Conservation (phyloP, 2,888 invertebrate species). For the Iselma pallidipennis region DNA sequence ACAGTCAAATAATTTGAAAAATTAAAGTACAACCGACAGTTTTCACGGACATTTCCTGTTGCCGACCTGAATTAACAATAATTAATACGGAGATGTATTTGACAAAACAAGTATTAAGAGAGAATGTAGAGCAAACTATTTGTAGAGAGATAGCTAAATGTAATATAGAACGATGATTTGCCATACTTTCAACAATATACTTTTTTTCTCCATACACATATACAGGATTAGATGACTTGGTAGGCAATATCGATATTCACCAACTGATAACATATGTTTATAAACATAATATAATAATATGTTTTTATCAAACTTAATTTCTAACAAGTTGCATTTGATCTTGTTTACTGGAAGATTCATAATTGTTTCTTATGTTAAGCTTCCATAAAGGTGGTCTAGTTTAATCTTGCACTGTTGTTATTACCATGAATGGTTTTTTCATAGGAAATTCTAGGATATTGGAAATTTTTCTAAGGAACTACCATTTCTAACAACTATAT, state of each 20-base stretch:
- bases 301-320: slow-evolving; percentile 15
- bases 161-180: slow-evolving; percentile 48
- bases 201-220: slow-evolving; percentile 38
- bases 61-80: slow-evolving; percentile 15
- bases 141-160: slow-evolving; percentile 42
- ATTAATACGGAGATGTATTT: slow-evolving; percentile 1
- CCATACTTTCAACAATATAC: slow-evolving; percentile 50
- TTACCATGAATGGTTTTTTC: no score
- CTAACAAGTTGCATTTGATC: background rate
- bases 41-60: slow-evolving; percentile 17
- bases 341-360: background rate
- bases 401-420: no score
- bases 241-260: slow-evolving; percentile 24
- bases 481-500: slow-evolving; percentile 30
- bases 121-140: slow-evolving; percentile 46
- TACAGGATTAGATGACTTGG: no score
- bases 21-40: background rate
- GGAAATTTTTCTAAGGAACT: no score
- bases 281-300: background rate
- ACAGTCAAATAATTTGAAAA: background rate
- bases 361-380: no score
- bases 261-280: slow-evolving; percentile 13
- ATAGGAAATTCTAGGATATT: slow-evolving; percentile 37
- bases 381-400: slow-evolving; percentile 19
- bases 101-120: slow-evolving; percentile 5